Evolutionary conservation across 2,888 invertebrate genomes (phyloP), one percentile per base, ranked within the genome.

Genomic region (Mesorhabditis sp.): DNA sequence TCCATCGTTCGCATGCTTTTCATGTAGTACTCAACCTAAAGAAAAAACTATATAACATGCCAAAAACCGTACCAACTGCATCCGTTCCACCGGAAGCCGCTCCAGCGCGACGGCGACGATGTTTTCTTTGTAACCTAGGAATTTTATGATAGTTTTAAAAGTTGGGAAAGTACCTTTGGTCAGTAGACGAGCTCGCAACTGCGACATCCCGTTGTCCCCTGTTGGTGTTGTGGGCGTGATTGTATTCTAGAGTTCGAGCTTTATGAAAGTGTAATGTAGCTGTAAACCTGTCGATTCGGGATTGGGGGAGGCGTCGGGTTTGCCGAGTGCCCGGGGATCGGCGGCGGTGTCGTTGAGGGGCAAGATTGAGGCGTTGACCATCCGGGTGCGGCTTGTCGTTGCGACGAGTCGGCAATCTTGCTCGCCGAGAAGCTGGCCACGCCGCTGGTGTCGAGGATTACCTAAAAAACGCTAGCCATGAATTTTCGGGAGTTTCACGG

Each of bases 161-260:
- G n/a, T 13, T 10, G n/a, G 1, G 7, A 10, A n/a, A 10, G n/a
- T 50, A 50, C 58, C 58, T 50, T 50, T 50, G 7, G 58, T n/a
- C n/a, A 50, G n/a, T 50, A 50, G 58, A 50, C 58, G 58, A 50
- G 58, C 58, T 50, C 58, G 7, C 58, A 50, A 50, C n/a, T 50
- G 58, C 28, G 28, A 28, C 28, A 28, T 28, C 2, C 28, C 28
- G 28, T 2, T 28, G 28, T 50, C 58, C 7, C 7, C 58, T 50
- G 58, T 10, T n/a, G 58, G 58, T 50, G 58, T 13, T 50, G 10
- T 50, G 1, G 58, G 7, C n/a, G 58, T 10, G n/a, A 50, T 50
- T 50, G 58, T 50, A n/a, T 10, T 50, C 58, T 10, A 50, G 7
- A 50, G 1, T 10, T n/a, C 2, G 1, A 10, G 2, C 1, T 1